These are phyloP conservation scores for Amiota minor DNA, from an alignment of 2,888 invertebrate species.

Conservation along the genomic window DNA sequence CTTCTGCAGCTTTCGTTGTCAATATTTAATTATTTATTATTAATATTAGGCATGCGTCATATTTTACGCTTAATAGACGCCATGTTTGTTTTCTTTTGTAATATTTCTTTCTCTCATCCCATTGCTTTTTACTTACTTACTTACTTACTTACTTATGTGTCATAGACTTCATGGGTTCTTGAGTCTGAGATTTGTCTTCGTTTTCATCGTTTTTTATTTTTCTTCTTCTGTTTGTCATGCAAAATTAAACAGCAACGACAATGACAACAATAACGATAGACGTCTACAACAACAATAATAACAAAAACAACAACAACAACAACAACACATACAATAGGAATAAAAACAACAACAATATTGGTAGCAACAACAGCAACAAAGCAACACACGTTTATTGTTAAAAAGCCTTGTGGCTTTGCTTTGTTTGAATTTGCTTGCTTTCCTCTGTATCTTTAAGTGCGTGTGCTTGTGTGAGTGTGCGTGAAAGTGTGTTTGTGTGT, in stretches of 20 bases:
- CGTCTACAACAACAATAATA: conserved; percentile 3
- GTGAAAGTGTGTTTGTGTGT: conserved; percentile 34
- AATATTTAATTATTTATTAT: not conserved
- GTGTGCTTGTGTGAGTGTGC: conserved; percentile 23
- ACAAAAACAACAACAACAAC: conserved; percentile 15
- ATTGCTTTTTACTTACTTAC: too few relatives aligned
- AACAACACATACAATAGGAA: conserved; percentile 2
- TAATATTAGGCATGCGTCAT: not conserved
- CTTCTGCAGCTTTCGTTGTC: not conserved
- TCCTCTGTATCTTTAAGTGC: not conserved
- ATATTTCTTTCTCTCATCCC: too few relatives aligned
- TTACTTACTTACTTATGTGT: too few relatives aligned
- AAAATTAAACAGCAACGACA: conserved; percentile 25
- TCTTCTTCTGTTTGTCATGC: not conserved
- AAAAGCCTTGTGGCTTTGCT: too few relatives aligned
- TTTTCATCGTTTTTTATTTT: too few relatives aligned
- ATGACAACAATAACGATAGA: conserved; percentile 17
- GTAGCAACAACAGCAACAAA: conserved; percentile 7
- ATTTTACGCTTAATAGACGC: not conserved
- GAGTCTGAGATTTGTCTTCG: too few relatives aligned
- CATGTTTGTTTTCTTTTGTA: not conserved
- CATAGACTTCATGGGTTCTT: too few relatives aligned
- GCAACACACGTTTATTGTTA: not conserved
- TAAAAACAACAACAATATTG: conserved; percentile 19
- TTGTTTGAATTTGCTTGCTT: too few relatives aligned